Evolutionary conservation across 2,888 invertebrate species (phyloP), one percentile per base, ranked within the genome.

Genomic region (Yponomeuta malinellus): DNA sequence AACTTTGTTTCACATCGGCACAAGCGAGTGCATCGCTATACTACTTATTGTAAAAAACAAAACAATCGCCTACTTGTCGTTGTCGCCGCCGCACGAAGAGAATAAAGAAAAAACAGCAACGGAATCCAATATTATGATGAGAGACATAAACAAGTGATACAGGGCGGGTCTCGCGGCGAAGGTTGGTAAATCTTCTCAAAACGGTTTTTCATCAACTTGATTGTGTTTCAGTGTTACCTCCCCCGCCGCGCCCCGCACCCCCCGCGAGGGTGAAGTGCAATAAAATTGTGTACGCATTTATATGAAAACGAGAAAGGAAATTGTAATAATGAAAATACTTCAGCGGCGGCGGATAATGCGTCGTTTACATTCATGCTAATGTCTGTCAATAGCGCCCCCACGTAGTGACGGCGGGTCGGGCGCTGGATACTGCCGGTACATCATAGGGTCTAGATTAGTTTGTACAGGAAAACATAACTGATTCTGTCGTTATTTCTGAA

Each of bases 381-480:
- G 52, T 59, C 12, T 59, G 52, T 15, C 15, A 12, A 59, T 15
- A 15, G 52, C 52, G 52, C 52, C 52, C 52, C 15, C 52, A 15
- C 52, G 52, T 12, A 15, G 52, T 15, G 4, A 8, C 52, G 52
- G 52, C 52, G 52, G 15, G 52, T 3, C 15, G 6, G 52, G 52
- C 52, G 12, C 52, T 15, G 52, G 12, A 59, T 59, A 59, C 15
- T 59, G 15, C 52, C 15, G 12, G 15, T 59, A 59, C 52, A 5
- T 59, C 52, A 59, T 59, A 59, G 15, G 15, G 52, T 59, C 52
- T 59, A 59, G 15, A 59, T 59, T 87, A 87, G 86, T 85, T 86
- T 87, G 83, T 82, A 78, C 87, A 85, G 79, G 78, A 84, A 82
- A 83, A 78, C 78, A 82, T 83, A 78, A 78, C 75, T 76, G 76